Percentiles rank a stretch among this genome's conserved stretches.
phyloP scores from a whole-genome alignment of 2,113 vertebrate species.

The Damaliscus lunatus region DNA sequence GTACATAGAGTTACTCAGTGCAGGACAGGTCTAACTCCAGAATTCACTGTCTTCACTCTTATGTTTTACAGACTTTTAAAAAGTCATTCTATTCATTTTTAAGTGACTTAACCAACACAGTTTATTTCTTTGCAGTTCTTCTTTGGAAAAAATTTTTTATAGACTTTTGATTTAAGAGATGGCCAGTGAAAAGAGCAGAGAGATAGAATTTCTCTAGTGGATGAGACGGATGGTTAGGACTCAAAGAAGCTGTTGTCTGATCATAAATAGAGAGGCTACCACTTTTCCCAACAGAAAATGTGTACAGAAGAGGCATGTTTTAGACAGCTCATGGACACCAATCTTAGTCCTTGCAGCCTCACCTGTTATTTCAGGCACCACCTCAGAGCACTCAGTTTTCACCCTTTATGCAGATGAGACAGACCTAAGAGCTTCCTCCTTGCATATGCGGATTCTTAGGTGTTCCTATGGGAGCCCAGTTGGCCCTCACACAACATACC shows the following conservation, averaged over 20 bases:
- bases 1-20: background rate
- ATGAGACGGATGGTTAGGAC: background rate
- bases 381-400: background rate
- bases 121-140: background rate
- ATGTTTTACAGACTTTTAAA: background rate
- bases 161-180: background rate
- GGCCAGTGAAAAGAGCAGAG: background rate
- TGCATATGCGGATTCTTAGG: background rate
- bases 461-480: background rate
- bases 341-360: background rate
- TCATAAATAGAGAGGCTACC: background rate
- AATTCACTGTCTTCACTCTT: background rate
- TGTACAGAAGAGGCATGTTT: background rate
- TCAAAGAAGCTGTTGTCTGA: background rate
- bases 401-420: background rate
- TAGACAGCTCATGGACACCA: background rate
- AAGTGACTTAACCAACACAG: background rate
- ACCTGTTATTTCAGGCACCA: background rate
- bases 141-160: background rate
- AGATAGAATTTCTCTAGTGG: background rate
- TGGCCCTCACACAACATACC: background rate
- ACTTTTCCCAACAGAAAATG: background rate
- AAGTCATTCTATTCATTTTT: background rate
- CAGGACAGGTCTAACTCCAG: background rate
- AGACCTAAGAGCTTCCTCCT: background rate